phyloP scores from a whole-genome alignment of 2,888 invertebrate genomes.

The Metellina segmentata region DNA sequence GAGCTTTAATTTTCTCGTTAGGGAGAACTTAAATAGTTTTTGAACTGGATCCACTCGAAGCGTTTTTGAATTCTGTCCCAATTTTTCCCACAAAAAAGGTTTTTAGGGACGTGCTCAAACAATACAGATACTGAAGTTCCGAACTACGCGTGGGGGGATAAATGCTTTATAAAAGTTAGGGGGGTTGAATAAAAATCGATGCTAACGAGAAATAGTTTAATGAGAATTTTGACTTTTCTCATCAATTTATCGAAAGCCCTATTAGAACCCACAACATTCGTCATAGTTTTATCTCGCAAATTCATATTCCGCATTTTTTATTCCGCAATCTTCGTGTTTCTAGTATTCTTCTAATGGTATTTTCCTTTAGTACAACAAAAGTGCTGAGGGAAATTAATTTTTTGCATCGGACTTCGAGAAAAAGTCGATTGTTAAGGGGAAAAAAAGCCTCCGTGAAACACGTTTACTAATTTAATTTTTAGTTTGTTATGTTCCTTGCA shows the following conservation, averaged over 20 bases:
- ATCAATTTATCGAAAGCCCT: conserved; percentile 43
- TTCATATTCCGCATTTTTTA: conserved; percentile 9
- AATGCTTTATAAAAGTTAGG: conserved; percentile 18
- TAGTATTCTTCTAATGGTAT: background rate
- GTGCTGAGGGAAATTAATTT: background rate
- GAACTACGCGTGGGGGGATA: background rate
- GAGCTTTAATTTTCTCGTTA: background rate
- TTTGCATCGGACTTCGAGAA: background rate
- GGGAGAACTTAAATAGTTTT: background rate
- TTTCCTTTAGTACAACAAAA: background rate
- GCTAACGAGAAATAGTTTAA: conserved; percentile 53
- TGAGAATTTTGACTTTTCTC: conserved; percentile 49
- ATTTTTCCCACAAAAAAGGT: background rate
- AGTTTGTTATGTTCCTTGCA: background rate
- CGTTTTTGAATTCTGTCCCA: background rate
- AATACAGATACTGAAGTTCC: background rate
- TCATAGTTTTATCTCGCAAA: conserved; percentile 31
- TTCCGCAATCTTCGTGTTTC: background rate
- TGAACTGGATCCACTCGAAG: background rate
- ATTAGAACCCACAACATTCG: conserved; percentile 7
- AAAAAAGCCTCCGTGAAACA: background rate
- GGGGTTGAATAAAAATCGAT: conserved; percentile 41
- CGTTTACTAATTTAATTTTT: background rate
- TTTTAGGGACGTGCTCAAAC: background rate
- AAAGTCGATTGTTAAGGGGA: background rate